Base-by-base conservation (phyloP, 2,888 invertebrate species). In the Crematogaster levior region DNA sequence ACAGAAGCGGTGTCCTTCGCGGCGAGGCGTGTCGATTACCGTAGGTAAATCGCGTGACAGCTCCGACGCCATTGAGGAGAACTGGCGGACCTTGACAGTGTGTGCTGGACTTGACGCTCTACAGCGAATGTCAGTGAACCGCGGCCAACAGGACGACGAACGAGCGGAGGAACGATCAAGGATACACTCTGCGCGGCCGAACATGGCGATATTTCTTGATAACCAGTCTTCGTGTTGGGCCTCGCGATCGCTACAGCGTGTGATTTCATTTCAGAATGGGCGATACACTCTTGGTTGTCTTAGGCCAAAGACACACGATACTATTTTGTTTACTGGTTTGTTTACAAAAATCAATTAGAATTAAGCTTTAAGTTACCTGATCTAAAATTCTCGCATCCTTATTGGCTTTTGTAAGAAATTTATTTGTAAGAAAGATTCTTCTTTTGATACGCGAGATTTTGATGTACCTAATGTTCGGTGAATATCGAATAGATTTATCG, bases 41-140 rank as follows among this genome's bases (percentile, higher is more conserved):
- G 91, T 88, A 90, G 91, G 90, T 88, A 92, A 92, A 92, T 92
- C 85, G 91, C 91, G 89, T 90, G 91, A 90, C 88, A 90, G 90
- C 83, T 68, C 83, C 86, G 88, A 90, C 90, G 90, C 90, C 91
- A 92, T 92, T 90, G 89, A 90, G 81, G 83, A 90, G 91, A 92
- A 92, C 90, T 87, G 90, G 89, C 91, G 92, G 93, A 92, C 93
- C 93, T 93, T 93, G 93, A 92, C 90, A 91, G 90, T 90, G 91
- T 56, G 34, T 84, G 56, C 84, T 66, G 85, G 89, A 87, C 86
- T 85, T 86, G 91, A 87, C 90, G 89, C 84, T 86, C 82, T 65
- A 75, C 61, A 81, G 84, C 84, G 88, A 88, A 84, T 92, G 93
- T 92, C 93, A 93, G 91, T 92, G 93, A 93, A 93, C 93, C 89